phyloP scores from a whole-genome alignment of 2,888 invertebrate genomes.

The Xestia c-nigrum region DNA sequence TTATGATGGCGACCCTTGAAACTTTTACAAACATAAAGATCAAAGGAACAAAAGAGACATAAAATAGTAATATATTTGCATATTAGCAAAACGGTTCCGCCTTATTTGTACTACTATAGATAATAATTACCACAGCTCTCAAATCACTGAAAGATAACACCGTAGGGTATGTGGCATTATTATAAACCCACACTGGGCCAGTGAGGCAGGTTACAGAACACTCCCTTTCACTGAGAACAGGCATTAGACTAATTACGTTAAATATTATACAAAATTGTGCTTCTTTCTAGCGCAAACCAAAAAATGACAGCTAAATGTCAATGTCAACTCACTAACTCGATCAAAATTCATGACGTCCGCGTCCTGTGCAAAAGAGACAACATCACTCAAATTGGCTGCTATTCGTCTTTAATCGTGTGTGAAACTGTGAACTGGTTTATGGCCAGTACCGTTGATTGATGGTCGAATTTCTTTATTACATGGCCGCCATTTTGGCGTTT shows the following conservation, averaged over 20 bases:
- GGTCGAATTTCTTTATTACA: constrained; percentile 29
- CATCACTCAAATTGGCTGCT: constrained; percentile 36
- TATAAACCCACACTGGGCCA: background rate
- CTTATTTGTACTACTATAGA: too few species aligned
- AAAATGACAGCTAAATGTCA: constrained; percentile 24
- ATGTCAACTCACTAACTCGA: constrained; percentile 22
- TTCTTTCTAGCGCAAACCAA: background rate
- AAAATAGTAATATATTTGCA: background rate
- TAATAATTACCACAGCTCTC: background rate
- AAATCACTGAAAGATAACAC: background rate
- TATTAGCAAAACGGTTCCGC: background rate
- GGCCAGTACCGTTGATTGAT: constrained; percentile 41
- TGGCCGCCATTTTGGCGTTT: constrained; percentile 49
- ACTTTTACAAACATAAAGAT: constrained; percentile 5
- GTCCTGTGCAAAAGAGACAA: constrained; percentile 44
- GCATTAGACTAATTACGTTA: background rate
- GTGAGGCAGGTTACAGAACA: background rate
- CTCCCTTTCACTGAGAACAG: background rate
- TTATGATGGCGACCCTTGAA: constrained; percentile 37
- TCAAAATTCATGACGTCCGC: constrained; percentile 29
- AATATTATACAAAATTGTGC: background rate
- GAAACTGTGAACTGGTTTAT: constrained; percentile 53
- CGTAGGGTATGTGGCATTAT: background rate
- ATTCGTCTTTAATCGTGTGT: constrained; percentile 23
- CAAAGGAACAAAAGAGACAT: constrained; percentile 1